A percentile compares a stretch with the other conserved stretches of the same genome.
Conservation (phyloP, 2,113 vertebrate species). For the Octodon degus region DNA sequence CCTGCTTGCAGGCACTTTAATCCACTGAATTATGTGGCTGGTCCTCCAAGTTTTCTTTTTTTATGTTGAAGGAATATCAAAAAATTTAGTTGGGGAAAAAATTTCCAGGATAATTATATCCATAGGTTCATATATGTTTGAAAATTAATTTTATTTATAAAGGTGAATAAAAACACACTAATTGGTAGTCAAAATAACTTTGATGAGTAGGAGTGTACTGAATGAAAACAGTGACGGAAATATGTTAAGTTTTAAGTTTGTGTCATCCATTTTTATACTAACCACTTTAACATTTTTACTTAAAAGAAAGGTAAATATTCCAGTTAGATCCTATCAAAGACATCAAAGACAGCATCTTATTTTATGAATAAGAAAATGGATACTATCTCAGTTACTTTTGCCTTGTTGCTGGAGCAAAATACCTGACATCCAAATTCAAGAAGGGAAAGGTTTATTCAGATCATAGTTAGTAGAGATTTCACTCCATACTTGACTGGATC, state of each 20-base stretch:
- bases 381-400: background rate
- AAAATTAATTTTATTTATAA: constrained; percentile 20
- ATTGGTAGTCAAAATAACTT: background rate
- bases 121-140: background rate
- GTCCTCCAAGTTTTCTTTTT: background rate
- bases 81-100: background rate
- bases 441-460: too few relatives aligned
- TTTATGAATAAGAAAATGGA: background rate
- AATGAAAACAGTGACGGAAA: background rate
- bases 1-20: too few relatives aligned
- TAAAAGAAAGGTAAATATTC: background rate
- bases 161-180: background rate
- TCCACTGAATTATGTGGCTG: too few relatives aligned
- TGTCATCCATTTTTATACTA: background rate
- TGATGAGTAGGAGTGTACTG: background rate
- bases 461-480: too few relatives aligned
- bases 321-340: background rate
- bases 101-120: background rate
- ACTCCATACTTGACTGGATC: too few relatives aligned
- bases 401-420: too few relatives aligned
- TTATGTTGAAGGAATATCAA: background rate
- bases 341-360: background rate
- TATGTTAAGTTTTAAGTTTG: background rate
- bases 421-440: too few relatives aligned
- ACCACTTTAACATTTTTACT: background rate